Evolutionary conservation across 2,888 invertebrate genomes (phyloP).

Genomic region (Scelioninae gen. 1): DNA sequence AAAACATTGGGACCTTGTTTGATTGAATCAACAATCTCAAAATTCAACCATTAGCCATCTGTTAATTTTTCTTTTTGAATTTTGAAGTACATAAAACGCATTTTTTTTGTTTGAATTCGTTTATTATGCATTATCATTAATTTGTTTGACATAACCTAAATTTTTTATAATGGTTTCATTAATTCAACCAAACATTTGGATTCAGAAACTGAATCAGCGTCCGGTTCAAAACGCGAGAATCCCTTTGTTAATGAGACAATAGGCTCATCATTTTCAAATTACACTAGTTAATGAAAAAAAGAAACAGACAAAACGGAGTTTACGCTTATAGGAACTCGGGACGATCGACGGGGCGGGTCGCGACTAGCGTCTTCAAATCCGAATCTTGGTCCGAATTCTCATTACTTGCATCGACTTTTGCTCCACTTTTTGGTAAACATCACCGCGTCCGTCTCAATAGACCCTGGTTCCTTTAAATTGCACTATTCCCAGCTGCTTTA

Average conservation of each 20-base stretch:
- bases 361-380: conserved; percentile 28
- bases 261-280: conserved; percentile 1
- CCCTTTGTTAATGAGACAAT: neutral
- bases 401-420: neutral
- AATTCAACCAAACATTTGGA: neutral
- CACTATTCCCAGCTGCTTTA: conserved; percentile 79
- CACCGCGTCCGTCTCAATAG: conserved; percentile 42
- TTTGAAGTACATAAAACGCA: neutral
- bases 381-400: conserved; percentile 6
- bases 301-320: conserved; percentile 45
- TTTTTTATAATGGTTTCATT: neutral
- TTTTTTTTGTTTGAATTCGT: neutral
- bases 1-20: conserved; percentile 1
- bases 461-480: conserved; percentile 78
- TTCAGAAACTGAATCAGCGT: too few species aligned
- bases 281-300: neutral
- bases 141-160: neutral
- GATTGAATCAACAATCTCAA: neutral
- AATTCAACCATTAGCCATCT: neutral
- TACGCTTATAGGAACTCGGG: conserved; percentile 26
- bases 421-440: conserved; percentile 38
- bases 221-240: conserved; percentile 5
- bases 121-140: neutral
- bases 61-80: conserved; percentile 11
- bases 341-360: conserved; percentile 22